Conservation (phyloP, 1,140 invertebrate species). For the Lamellibrachia luymesi region DNA sequence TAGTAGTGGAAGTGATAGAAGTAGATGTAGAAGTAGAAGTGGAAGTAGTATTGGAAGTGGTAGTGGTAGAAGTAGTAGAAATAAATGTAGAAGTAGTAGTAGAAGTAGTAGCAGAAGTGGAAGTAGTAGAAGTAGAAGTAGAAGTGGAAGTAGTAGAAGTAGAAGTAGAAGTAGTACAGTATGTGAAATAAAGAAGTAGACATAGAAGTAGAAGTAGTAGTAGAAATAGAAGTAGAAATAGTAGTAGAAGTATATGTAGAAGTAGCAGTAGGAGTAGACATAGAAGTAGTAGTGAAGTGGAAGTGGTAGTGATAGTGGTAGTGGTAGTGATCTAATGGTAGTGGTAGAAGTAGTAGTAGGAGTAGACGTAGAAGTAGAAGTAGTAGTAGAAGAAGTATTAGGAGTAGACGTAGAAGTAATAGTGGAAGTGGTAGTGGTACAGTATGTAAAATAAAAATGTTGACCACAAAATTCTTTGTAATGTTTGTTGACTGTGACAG, state of each 20-base stretch:
- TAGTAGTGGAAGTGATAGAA: neutral
- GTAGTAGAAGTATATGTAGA: too few species aligned
- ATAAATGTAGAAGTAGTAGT: neutral
- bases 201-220: neutral
- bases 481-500: conserved; percentile 30
- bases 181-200: too few species aligned
- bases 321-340: too few species aligned
- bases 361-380: too few species aligned
- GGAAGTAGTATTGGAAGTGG: neutral
- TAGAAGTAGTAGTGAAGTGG: too few species aligned
- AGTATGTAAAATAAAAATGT: neutral
- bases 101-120: neutral
- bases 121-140: neutral
- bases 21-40: neutral
- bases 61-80: neutral
- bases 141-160: neutral
- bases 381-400: too few species aligned
- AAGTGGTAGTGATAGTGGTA: too few species aligned
- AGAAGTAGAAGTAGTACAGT: neutral
- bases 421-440: neutral
- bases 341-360: too few species aligned
- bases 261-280: too few species aligned
- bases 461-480: conserved; percentile 7
- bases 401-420: too few species aligned
- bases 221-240: neutral